Evolutionary conservation across 2,888 invertebrate genomes (phyloP), one percentile per base, ranked within the genome.

Genomic region (Dicycla oo): DNA sequence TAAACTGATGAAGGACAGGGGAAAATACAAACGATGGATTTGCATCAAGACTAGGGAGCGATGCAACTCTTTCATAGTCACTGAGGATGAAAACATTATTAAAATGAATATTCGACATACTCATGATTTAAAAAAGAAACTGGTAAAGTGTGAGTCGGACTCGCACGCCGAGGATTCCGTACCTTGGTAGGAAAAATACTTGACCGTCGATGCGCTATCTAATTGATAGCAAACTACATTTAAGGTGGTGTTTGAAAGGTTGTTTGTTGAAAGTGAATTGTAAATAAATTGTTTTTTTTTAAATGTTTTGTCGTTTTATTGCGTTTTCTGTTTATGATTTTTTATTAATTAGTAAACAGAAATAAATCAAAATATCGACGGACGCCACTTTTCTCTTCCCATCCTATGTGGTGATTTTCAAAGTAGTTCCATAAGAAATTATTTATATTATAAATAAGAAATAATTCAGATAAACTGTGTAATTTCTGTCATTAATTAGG

Each of bases 61-160:
- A 34, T 92, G 92, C 65, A 91, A 85, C 34, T 88, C 91, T 13
- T 90, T 89, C 63, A 83, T 89, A 5, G 80, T 91, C 45, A 91
- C 91, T 0, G 79, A 86, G 20, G 68, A 88, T 38, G 86, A 89
- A 23, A 66, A 70, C 18, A 87, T 92, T 38, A 62, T 89, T 20
- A 86, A 82, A 73, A 87, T 89, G 81, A 83, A 78, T 54, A 61
- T 85, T 60, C 62, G 61, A 11, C 91, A 91, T 60, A 90, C 81
- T 8, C 91, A 91, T 63, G 87, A 63, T 83, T 34, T 34, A 30
- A 73, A 58, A 45, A 45, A 64, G 26, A 65, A 76, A 40, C 1
- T 10, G 40, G 23, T 18, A 18, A 56, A 56, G 13, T 23, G 10
- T 8, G 38, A 75, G 40, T 34, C 20, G 13, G 54, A 10, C 11